Conservation (phyloP, 2,113 vertebrate genomes). For the Nannobrachium achirus region DNA sequence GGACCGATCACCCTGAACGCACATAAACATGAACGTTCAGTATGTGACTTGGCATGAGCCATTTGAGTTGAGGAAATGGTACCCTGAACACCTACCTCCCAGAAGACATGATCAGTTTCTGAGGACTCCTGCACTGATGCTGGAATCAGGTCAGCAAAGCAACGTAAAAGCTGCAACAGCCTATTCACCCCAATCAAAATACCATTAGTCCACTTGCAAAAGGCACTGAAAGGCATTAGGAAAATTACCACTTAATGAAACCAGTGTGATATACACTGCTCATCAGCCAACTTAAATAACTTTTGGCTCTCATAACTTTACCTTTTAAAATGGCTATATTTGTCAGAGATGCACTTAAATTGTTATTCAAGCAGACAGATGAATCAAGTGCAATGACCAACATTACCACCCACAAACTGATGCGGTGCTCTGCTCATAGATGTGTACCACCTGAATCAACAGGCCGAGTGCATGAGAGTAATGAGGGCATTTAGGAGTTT, state of each 20-base stretch:
- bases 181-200: constrained; percentile 38
- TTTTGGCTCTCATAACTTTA: constrained; percentile 9
- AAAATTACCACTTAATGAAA: constrained; percentile 3
- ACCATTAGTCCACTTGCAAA: constrained; percentile 24
- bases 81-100: constrained; percentile 19
- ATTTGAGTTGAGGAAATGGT: constrained; percentile 27
- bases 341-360: constrained; percentile 38
- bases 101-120: constrained; percentile 20
- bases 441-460: constrained; percentile 74
- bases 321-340: constrained; percentile 16
- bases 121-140: constrained; percentile 6
- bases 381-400: constrained; percentile 24
- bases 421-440: constrained; percentile 56
- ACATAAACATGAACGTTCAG: constrained; percentile 23
- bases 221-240: background rate
- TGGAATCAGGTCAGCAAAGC: constrained; percentile 11
- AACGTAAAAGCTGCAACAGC: constrained; percentile 10
- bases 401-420: constrained; percentile 59
- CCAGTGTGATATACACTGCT: constrained; percentile 10
- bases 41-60: constrained; percentile 26
- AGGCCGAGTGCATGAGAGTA: constrained; percentile 43
- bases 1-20: constrained; percentile 37
- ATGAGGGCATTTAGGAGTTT: constrained; percentile 50
- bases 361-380: constrained; percentile 53
- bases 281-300: constrained; percentile 25